phyloP scores from a whole-genome alignment of 2,797 vertebrate genomes.

The Periparus ater region DNA sequence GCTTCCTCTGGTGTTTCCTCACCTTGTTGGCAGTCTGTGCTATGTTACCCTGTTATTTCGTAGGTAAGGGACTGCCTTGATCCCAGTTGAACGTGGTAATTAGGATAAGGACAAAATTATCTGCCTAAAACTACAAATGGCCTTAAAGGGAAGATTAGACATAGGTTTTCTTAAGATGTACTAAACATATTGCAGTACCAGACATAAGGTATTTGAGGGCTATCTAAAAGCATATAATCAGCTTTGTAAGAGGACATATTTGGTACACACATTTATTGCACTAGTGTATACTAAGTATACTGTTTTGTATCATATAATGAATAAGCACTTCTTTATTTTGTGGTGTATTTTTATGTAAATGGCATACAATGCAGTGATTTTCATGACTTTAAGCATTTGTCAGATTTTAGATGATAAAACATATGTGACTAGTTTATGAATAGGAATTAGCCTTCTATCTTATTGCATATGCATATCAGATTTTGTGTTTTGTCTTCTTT shows the following conservation, averaged over 20 bases:
- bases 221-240: constrained; percentile 43
- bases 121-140: not conserved
- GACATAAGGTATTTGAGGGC: constrained; percentile 10
- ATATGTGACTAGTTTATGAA: not conserved
- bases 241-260: constrained; percentile 13
- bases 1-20: not conserved
- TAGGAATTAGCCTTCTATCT: not conserved
- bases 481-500: not conserved
- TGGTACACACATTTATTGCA: not conserved
- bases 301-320: not conserved
- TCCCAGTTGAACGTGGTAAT: not conserved
- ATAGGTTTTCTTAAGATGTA: not conserved
- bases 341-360: not conserved
- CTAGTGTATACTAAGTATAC: not conserved
- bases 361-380: not conserved
- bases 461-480: not conserved
- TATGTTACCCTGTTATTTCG: not conserved
- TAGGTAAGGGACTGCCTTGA: not conserved
- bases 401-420: not conserved
- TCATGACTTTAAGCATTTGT: not conserved
- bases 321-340: not conserved
- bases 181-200: not conserved
- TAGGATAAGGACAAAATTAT: not conserved
- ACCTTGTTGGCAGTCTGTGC: not conserved
- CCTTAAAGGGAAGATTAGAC: not conserved